Evolutionary conservation across 92 coral and sea anemone genomes (phyloP).

Genomic region (Bergia sp.): DNA sequence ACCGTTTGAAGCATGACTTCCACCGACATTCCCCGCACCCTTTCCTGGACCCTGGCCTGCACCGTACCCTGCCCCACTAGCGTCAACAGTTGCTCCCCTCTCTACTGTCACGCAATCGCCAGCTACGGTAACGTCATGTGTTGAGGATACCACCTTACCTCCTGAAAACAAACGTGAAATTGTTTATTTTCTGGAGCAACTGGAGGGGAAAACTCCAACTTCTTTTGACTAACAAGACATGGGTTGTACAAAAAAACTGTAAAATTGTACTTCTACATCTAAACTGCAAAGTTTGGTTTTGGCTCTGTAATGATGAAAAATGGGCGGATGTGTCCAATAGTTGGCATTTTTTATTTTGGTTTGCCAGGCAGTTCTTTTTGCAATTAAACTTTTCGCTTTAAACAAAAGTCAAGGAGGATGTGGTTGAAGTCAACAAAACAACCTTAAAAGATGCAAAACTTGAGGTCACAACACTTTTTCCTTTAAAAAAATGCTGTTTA

Average conservation of each 20-base stretch:
- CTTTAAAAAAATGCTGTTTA: not conserved
- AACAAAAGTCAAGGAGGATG: no score
- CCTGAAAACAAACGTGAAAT: conserved; percentile 41
- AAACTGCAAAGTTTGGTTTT: no score
- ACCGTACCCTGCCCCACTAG: conserved; percentile 62
- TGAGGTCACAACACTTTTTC: no score
- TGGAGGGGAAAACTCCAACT: not conserved
- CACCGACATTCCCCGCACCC: conserved; percentile 62
- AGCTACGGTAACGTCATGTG: conserved; percentile 49
- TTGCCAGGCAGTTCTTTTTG: no score
- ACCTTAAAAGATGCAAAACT: no score
- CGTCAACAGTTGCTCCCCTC: conserved; percentile 66
- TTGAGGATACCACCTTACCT: conserved; percentile 48
- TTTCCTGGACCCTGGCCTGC: conserved; percentile 68
- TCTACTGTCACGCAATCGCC: conserved; percentile 55
- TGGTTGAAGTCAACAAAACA: no score
- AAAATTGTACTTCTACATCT: no score
- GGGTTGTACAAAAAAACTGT: not conserved
- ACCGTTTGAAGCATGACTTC: conserved; percentile 66
- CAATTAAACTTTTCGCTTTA: no score
- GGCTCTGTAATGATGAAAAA: no score
- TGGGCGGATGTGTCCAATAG: no score
- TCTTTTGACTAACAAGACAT: not conserved
- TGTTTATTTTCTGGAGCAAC: not conserved
- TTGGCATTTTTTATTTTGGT: no score